Evolutionary conservation across 2,888 invertebrate species (phyloP).

Genomic region (Sericinus montela): DNA sequence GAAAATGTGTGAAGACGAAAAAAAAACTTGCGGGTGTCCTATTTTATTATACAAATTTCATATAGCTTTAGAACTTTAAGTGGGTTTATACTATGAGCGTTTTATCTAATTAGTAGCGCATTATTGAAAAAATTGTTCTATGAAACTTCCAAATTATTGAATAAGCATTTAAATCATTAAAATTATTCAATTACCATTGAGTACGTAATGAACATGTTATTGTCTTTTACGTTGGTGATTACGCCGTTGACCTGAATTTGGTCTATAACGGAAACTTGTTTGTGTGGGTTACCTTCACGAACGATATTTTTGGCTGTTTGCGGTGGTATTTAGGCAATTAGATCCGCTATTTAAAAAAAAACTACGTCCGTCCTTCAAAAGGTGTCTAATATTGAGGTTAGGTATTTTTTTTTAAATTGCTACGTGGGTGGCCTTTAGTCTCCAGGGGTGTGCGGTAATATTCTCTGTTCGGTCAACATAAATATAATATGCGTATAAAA

Average conservation of each 20-base stretch:
- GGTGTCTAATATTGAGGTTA: neutral
- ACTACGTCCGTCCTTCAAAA: neutral
- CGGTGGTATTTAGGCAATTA: constrained; percentile 1
- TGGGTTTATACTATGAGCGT: no score
- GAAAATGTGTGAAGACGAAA: no score
- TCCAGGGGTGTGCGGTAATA: neutral
- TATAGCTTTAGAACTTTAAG: no score
- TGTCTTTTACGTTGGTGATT: neutral
- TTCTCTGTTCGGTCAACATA: neutral
- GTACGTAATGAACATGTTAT: neutral
- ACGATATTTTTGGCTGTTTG: constrained; percentile 2
- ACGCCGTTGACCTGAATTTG: constrained; percentile 6
- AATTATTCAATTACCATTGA: no score
- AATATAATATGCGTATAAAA: no score
- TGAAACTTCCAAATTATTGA: no score
- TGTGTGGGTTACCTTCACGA: neutral
- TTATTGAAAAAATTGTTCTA: no score
- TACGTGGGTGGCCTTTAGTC: neutral
- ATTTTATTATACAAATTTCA: no score
- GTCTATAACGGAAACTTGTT: constrained; percentile 6
- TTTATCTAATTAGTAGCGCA: no score
- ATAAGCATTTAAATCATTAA: no score
- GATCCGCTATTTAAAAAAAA: neutral
- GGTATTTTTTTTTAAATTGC: neutral
- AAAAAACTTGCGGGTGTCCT: no score